Percentiles rank a stretch among this genome's conserved stretches.
Conservation (phyloP, 2,113 vertebrate species). For the Laticauda colubrina region DNA sequence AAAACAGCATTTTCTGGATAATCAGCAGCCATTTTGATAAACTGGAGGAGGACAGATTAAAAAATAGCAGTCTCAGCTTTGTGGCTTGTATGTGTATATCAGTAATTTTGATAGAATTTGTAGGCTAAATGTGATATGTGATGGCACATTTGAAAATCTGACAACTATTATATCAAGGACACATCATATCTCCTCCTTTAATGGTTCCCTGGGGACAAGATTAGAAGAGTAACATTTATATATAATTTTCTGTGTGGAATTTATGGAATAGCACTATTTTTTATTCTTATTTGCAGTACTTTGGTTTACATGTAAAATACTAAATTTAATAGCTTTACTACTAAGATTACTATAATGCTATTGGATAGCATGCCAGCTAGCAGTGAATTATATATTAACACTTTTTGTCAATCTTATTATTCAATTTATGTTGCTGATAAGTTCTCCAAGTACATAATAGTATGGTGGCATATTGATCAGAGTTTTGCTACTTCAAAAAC, state of each 20-base stretch:
- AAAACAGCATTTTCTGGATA: not conserved
- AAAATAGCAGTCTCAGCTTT: not conserved
- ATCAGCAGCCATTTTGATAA: not conserved
- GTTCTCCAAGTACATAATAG: not conserved
- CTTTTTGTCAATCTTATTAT: slow-evolving; percentile 2
- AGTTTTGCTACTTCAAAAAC: slow-evolving; percentile 34
- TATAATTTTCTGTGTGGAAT: not conserved
- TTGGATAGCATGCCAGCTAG: not conserved
- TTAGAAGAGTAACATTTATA: not conserved
- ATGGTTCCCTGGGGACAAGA: not conserved
- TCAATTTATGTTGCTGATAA: not conserved
- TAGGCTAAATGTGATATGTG: not conserved
- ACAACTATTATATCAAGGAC: not conserved
- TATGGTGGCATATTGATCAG: slow-evolving; percentile 7
- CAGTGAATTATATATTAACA: slow-evolving; percentile 13
- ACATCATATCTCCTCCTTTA: not conserved
- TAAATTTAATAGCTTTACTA: not conserved
- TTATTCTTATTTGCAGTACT: not conserved
- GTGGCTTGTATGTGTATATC: not conserved
- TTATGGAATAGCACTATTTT: not conserved
- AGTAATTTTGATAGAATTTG: not conserved
- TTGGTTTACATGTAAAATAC: not conserved
- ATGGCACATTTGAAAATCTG: not conserved
- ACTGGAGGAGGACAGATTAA: not conserved
- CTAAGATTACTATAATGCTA: not conserved